Evolutionary conservation across 2,113 vertebrate genomes (phyloP).

Genomic region (Raja brachyura): DNA sequence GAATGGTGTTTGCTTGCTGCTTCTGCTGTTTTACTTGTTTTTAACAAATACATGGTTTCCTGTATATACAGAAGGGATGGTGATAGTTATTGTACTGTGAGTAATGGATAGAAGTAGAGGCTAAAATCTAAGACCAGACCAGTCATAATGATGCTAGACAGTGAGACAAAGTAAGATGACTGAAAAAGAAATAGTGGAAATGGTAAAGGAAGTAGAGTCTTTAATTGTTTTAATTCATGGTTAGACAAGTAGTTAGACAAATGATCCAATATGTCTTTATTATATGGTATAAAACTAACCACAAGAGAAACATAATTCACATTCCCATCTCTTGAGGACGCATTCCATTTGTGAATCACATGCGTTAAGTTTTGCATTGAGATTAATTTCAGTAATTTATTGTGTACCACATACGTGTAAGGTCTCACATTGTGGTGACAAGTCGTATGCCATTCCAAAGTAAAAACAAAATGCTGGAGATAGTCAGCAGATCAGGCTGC

Average conservation of each 20-base stretch:
- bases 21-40: conserved; percentile 24
- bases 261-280: background rate
- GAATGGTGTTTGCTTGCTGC: background rate
- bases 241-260: background rate
- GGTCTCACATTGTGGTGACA: background rate
- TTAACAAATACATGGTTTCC: background rate
- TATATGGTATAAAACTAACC: background rate
- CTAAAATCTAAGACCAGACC: conserved; percentile 11
- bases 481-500: no score
- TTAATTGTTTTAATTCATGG: background rate
- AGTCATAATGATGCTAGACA: background rate
- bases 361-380: background rate
- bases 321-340: background rate
- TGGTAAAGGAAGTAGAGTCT: conserved; percentile 16
- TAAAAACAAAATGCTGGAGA: no score
- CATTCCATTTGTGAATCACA: conserved; percentile 14
- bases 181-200: background rate
- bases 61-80: background rate
- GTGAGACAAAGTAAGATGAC: background rate
- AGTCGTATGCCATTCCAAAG: background rate
- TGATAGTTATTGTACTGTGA: background rate
- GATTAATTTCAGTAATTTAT: background rate
- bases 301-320: background rate
- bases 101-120: background rate
- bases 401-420: background rate